Evolutionary conservation across 23 tunicate genomes (phyloP).

Genomic region (Diplosoma virens): DNA sequence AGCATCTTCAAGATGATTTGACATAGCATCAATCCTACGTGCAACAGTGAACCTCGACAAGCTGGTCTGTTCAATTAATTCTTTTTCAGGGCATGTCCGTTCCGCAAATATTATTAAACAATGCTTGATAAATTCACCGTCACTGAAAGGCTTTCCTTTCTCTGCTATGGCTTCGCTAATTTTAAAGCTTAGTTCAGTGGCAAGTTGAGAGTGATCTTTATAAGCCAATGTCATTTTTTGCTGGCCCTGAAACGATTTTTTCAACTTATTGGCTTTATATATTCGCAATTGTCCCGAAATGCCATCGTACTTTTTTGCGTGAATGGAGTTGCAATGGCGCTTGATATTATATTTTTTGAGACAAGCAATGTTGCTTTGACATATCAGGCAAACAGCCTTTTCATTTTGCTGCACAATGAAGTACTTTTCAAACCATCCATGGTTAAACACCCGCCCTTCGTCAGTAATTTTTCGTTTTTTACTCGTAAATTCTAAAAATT

Average conservation of each 20-base stretch:
- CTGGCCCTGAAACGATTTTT: constrained; percentile 16
- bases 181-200: constrained; percentile 12
- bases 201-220: constrained; percentile 22
- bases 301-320: constrained; percentile 9
- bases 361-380: constrained; percentile 15
- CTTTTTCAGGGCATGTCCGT: constrained; percentile 13
- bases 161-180: constrained; percentile 24
- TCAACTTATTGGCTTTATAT: constrained; percentile 20
- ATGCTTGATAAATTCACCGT: constrained; percentile 17
- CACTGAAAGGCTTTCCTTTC: constrained; percentile 29
- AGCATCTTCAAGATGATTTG: constrained; percentile 15
- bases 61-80: constrained; percentile 27
- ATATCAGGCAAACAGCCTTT: constrained; percentile 24
- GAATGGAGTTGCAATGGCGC: constrained; percentile 19
- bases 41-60: constrained; percentile 20
- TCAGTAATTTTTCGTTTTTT: constrained; percentile 12
- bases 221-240: constrained; percentile 20
- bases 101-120: constrained; percentile 21
- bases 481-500: too few relatives aligned
- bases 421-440: constrained; percentile 13
- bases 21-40: constrained; percentile 2
- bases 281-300: constrained; percentile 24
- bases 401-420: constrained; percentile 1
- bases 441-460: constrained; percentile 6
- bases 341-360: constrained; percentile 9